Evolutionary conservation across 1,140 invertebrate genomes (phyloP).

Genomic region (Drosophila varians): DNA sequence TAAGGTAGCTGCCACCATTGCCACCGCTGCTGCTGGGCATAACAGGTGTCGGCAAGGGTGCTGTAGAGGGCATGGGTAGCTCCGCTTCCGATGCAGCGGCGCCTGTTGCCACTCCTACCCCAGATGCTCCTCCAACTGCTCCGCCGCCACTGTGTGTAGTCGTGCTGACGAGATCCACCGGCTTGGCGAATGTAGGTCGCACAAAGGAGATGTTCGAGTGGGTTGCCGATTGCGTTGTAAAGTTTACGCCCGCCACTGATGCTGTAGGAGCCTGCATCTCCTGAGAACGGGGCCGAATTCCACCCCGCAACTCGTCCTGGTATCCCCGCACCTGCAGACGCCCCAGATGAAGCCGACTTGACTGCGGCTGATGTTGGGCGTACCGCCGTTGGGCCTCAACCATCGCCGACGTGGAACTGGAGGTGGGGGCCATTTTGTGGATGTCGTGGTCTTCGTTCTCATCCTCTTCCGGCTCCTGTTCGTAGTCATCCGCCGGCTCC

Average conservation of each 20-base stretch:
- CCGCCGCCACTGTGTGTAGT: conserved; percentile 54
- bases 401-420: conserved; percentile 24
- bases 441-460: conserved; percentile 49
- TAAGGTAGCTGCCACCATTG: conserved; percentile 24
- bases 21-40: conserved; percentile 26
- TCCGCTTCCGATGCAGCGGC: conserved; percentile 36
- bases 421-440: conserved; percentile 60
- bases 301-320: conserved; percentile 60
- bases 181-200: conserved; percentile 72
- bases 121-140: background rate
- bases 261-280: conserved; percentile 42
- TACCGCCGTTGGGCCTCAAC: conserved; percentile 51
- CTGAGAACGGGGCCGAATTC: conserved; percentile 60
- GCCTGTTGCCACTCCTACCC: conserved; percentile 2
- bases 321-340: conserved; percentile 65
- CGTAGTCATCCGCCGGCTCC: conserved; percentile 68
- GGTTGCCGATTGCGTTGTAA: conserved; percentile 4
- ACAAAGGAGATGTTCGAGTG: conserved; percentile 77
- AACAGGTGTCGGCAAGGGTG: conserved; percentile 12
- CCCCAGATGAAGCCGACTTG: conserved; percentile 47
- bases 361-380: conserved; percentile 47
- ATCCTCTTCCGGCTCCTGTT: conserved; percentile 42
- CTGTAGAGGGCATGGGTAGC: conserved; percentile 36
- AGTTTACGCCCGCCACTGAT: conserved; percentile 11
- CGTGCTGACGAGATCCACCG: conserved; percentile 73